Conservation (phyloP, 2,113 vertebrate species). For the Stercorarius parasiticus region DNA sequence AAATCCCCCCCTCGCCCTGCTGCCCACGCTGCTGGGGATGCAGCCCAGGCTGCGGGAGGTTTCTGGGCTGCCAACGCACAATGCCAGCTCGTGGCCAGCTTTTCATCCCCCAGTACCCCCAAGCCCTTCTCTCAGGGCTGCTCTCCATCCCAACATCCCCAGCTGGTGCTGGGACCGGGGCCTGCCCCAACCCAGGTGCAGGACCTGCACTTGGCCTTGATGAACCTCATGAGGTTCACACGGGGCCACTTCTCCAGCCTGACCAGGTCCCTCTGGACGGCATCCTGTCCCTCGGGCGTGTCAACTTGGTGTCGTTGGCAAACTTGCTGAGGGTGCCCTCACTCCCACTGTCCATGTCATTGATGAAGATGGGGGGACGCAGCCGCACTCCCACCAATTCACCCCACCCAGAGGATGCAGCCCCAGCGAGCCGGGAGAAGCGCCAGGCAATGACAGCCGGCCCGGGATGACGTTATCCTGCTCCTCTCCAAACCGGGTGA, state of each 20-base stretch:
- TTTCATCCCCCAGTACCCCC: background rate
- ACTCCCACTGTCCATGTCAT: background rate
- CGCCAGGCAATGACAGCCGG: fast-evolving
- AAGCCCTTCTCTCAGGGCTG: background rate
- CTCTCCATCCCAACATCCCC: background rate
- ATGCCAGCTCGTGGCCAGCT: background rate
- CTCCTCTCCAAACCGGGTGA: fast-evolving
- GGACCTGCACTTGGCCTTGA: background rate
- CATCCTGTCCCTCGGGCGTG: background rate
- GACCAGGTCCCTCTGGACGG: background rate
- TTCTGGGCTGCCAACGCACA: background rate
- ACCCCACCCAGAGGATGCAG: background rate
- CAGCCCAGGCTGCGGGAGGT: background rate
- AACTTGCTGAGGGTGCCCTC: background rate
- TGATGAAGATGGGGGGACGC: background rate
- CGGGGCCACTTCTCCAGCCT: background rate
- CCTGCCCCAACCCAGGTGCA: background rate
- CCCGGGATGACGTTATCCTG: fast-evolving
- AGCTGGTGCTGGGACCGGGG: background rate
- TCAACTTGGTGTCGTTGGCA: background rate
- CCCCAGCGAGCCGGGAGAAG: fast-evolving
- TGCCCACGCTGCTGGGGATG: background rate
- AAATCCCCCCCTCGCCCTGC: background rate
- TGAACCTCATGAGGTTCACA: background rate
- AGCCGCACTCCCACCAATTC: fast-evolving